Evolutionary conservation across 2,888 invertebrate species (phyloP), one percentile per base, ranked within the genome.

Genomic region (Mythimna impura): DNA sequence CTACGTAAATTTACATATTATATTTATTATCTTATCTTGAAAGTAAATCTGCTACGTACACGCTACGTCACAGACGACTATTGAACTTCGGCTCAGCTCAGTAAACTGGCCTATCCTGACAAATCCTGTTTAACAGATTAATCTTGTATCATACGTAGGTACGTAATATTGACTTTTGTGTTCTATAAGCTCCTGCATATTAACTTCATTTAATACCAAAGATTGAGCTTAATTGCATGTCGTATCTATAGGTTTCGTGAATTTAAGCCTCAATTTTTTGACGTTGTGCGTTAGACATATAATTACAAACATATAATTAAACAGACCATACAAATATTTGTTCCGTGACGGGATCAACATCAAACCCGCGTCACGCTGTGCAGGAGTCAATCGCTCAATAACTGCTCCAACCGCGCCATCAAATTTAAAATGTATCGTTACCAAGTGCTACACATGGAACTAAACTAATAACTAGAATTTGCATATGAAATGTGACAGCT

Each of bases 21-120:
- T 82, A 85, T 86, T 87, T 78, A 63, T 66, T 82, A 85, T 82
- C 86, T 86, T 87, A 89, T 89, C 89, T 73, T 17, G 68, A 52
- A 73, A 69, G 62, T 72, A 80, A 81, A 76, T 69, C 72, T 66
- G 70, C 85, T 87, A 89, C 90, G 89, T 83, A 79, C 62, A 75
- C 79, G 55, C 77, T 71, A 87, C 90, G 91, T 90, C 90, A 91
- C 80, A 66, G 66, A 73, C 79, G 88, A 86, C 76, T 91, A 86
- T 89, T 90, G 89, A 91, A 91, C 89, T 84, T 86, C 73, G 73
- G 87, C 84, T 89, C 81, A 87, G 67, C 78, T 81, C 80, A 61
- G 83, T 86, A 87, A 87, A 89, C 88, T 87, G 52, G 40, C 78
- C 82, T 71, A 67, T 78, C 80, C 78, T 54, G 70, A 73, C 73